Evolutionary conservation across 2,888 invertebrate genomes (phyloP).

Genomic region (Podotricha telesiphe): DNA sequence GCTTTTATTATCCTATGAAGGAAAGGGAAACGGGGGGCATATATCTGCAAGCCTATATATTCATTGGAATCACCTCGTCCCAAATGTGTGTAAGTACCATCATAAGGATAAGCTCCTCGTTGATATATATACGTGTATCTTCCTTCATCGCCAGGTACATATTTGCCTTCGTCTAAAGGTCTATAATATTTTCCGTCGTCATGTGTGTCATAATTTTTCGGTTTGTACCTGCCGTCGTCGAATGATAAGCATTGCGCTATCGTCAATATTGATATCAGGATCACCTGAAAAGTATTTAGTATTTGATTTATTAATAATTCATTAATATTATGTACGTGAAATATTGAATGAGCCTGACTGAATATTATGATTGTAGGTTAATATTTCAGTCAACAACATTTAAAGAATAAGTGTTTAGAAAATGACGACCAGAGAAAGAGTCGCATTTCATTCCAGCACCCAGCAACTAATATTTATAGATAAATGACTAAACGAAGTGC

Average conservation of each 20-base stretch:
- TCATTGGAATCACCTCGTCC: conserved; percentile 53
- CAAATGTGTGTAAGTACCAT: conserved; percentile 50
- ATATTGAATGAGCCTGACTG: too few species aligned
- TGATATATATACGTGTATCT: conserved; percentile 51
- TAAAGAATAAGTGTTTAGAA: too few species aligned
- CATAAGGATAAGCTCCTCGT: conserved; percentile 49
- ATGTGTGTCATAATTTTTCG: conserved; percentile 58
- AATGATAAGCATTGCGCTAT: conserved; percentile 59
- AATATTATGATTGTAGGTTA: too few species aligned
- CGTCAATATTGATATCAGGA: conserved; percentile 56
- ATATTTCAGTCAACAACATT: too few species aligned
- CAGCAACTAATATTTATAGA: too few species aligned
- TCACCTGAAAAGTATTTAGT: conserved; percentile 56
- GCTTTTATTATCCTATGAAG: conserved; percentile 66
- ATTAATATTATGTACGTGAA: too few species aligned
- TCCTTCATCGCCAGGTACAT: conserved; percentile 71
- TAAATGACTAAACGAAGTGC: too few species aligned
- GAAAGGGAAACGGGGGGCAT: conserved; percentile 70
- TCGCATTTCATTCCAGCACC: too few species aligned
- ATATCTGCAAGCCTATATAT: conserved; percentile 65
- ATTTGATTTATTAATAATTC: not conserved
- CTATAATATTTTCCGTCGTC: conserved; percentile 76
- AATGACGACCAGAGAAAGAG: too few species aligned
- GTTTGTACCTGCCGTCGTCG: conserved; percentile 65
- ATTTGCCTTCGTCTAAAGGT: conserved; percentile 77